Evolutionary conservation across 2,888 invertebrate genomes (phyloP).

Genomic region (Charanyca ferruginea): DNA sequence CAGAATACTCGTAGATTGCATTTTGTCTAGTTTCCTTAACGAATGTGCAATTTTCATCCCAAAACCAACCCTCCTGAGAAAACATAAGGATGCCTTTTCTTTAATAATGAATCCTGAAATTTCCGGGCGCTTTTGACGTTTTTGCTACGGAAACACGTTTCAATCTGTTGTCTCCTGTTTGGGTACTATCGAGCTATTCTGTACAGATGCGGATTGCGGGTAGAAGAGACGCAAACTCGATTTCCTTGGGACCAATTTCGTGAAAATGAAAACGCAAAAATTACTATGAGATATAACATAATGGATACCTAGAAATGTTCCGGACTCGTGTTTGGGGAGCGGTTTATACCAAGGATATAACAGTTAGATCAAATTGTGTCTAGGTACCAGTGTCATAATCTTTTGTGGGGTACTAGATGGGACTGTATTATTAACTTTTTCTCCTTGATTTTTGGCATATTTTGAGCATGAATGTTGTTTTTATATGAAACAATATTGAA

Average conservation of each 20-base stretch:
- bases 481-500: too few species aligned
- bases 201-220: conserved; percentile 85
- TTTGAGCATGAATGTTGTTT: conserved; percentile 13
- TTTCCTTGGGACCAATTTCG: conserved; percentile 77
- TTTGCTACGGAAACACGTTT: conserved; percentile 73
- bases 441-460: conserved; percentile 21
- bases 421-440: conserved; percentile 42
- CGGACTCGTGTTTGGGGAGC: conserved; percentile 45
- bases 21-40: conserved; percentile 80
- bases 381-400: conserved; percentile 53
- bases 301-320: conserved; percentile 59
- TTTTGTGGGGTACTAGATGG: conserved; percentile 45
- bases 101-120: conserved; percentile 58
- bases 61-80: conserved; percentile 61
- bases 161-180: conserved; percentile 88
- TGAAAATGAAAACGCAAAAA: conserved; percentile 82
- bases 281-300: conserved; percentile 66
- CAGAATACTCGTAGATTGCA: conserved; percentile 84
- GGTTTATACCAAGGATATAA: conserved; percentile 49
- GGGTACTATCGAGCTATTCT: conserved; percentile 83
- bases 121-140: conserved; percentile 76
- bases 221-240: conserved; percentile 82
- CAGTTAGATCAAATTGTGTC: conserved; percentile 63
- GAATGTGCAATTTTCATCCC: conserved; percentile 43
- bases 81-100: conserved; percentile 65